phyloP scores from a whole-genome alignment of 2,888 invertebrate genomes.

The Lepidocyrtinus sp. region DNA sequence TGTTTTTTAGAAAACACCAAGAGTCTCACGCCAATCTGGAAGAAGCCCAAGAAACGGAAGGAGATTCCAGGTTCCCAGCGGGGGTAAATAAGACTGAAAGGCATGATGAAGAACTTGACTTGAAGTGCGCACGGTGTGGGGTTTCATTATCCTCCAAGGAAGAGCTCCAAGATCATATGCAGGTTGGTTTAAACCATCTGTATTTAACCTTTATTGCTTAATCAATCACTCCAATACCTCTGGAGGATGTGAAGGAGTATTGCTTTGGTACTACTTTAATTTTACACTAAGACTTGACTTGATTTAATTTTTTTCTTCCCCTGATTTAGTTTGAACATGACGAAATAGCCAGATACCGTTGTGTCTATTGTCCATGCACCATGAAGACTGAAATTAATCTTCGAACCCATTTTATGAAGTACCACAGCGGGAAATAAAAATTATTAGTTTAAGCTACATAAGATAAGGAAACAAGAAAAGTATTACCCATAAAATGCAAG shows the following conservation, averaged over 20 bases:
- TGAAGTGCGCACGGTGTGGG: too few species aligned
- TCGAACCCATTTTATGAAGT: conserved; percentile 26
- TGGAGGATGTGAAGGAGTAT: too few species aligned
- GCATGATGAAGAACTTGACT: too few species aligned
- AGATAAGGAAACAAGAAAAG: too few species aligned
- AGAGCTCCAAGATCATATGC: conserved; percentile 16
- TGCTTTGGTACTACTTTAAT: too few species aligned
- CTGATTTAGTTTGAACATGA: conserved; percentile 21
- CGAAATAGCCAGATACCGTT: conserved; percentile 16
- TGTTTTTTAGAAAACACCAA: not conserved
- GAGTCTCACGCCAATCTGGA: not conserved
- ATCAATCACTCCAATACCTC: too few species aligned
- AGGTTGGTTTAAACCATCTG: not conserved
- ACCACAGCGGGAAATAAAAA: conserved; percentile 17
- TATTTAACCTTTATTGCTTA: not conserved
- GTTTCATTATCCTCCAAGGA: not conserved
- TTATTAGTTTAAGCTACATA: not conserved
- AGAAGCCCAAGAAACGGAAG: too few species aligned
- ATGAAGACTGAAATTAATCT: conserved; percentile 35
- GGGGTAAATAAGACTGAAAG: too few species aligned
- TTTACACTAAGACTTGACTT: not conserved
- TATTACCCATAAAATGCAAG: too few species aligned
- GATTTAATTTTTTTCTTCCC: not conserved
- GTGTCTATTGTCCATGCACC: conserved; percentile 30
- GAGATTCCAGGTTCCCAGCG: too few species aligned